phyloP scores from a whole-genome alignment of 1,140 invertebrate genomes.

The Monochamus saltuarius region DNA sequence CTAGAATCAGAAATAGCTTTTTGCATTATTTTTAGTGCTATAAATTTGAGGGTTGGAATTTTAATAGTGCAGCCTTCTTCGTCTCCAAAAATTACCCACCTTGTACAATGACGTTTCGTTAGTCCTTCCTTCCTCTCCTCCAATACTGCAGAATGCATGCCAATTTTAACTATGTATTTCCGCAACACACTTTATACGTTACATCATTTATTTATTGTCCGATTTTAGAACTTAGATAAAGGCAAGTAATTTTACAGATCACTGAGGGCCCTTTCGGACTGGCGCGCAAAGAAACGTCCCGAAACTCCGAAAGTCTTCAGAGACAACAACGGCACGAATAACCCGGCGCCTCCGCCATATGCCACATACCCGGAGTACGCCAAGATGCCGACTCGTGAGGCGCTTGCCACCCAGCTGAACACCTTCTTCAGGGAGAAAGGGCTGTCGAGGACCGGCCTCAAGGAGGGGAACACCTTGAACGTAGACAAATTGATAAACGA shows the following conservation, averaged over 20 bases:
- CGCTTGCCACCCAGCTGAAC: conserved; percentile 33
- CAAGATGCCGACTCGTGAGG: conserved; percentile 36
- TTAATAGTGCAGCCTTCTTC: no score
- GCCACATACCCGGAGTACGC: conserved; percentile 30
- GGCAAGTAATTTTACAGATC: conserved; percentile 25
- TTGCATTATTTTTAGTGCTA: no score
- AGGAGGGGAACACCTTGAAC: conserved; percentile 21
- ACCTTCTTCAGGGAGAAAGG: conserved; percentile 25
- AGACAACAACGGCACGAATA: not conserved
- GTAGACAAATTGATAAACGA: conserved; percentile 43
- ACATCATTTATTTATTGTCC: not conserved
- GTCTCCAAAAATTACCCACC: no score
- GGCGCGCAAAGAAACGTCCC: conserved; percentile 34
- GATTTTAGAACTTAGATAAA: no score
- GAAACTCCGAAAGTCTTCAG: conserved; percentile 24
- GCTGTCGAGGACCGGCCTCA: conserved; percentile 8
- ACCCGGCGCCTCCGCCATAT: conserved; percentile 21
- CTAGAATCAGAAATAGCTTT: no score
- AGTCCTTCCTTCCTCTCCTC: no score
- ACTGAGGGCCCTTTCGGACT: conserved; percentile 35
- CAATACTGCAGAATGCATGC: no score
- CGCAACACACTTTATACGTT: no score
- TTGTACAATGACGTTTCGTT: no score
- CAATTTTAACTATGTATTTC: no score
- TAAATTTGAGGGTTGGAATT: no score